These are phyloP conservation scores for Iselma pallidipennis DNA, from an alignment of 2,888 invertebrate genomes.

Conservation along the genomic window DNA sequence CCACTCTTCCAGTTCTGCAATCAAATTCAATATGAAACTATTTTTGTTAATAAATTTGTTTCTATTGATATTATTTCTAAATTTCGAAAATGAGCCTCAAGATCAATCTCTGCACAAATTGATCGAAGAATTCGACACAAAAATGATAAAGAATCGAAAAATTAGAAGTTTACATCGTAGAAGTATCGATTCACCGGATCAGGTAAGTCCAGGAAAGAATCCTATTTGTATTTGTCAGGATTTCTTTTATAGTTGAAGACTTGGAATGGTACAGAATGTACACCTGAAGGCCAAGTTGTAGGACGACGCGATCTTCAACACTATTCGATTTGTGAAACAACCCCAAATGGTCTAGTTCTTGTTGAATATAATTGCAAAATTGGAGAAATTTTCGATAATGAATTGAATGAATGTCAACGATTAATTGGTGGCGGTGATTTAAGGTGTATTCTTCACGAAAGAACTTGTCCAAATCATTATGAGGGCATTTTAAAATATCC, in stretches of 20 bases:
- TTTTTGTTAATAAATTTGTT: no score
- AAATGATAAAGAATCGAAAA: no score
- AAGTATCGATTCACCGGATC: no score
- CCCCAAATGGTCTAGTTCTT: background rate
- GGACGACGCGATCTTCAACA: background rate
- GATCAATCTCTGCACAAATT: no score
- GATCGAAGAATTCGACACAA: no score
- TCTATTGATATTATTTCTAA: no score
- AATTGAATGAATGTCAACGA: background rate
- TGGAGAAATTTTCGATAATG: background rate
- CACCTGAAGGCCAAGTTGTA: background rate
- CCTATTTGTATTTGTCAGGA: background rate
- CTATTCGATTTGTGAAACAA: background rate
- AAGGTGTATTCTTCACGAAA: conserved; percentile 9
- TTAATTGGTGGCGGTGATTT: conserved; percentile 10
- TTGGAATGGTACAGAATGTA: background rate
- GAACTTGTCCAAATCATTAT: conserved; percentile 9
- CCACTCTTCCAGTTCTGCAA: no score
- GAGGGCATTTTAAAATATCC: conserved; percentile 13
- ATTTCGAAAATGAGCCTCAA: no score
- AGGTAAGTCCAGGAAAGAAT: background rate
- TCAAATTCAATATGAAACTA: no score
- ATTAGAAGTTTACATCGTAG: no score
- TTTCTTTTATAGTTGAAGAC: background rate
- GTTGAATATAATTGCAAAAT: background rate